Percentiles rank a stretch among this genome's conserved stretches.
These are phyloP conservation scores for Antheraea yamamai DNA, from an alignment of 2,888 invertebrate genomes.

Conservation along the genomic window DNA sequence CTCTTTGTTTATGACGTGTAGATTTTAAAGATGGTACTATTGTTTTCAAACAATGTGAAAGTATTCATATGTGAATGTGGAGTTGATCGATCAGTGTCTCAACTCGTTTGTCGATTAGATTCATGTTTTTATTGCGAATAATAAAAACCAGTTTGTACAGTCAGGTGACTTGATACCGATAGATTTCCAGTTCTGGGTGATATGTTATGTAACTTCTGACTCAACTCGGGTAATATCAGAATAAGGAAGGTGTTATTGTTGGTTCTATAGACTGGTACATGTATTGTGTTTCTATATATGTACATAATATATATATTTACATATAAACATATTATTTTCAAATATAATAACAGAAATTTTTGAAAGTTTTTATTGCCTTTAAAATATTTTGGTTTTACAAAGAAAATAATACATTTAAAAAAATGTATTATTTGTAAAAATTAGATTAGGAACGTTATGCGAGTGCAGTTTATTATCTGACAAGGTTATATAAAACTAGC, in stretches of 20 bases:
- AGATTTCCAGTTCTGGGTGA: slow-evolving; percentile 22
- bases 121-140: neutral
- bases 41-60: neutral
- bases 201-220: slow-evolving; percentile 17
- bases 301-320: neutral
- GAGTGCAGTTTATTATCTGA: no score
- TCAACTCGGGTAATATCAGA: slow-evolving; percentile 9
- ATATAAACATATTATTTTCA: neutral
- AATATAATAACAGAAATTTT: neutral
- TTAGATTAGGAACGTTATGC: neutral
- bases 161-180: slow-evolving; percentile 34
- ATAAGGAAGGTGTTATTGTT: slow-evolving; percentile 6
- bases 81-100: slow-evolving; percentile 14
- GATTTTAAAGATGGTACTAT: neutral
- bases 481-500: no score
- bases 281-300: neutral
- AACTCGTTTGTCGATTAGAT: neutral
- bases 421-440: neutral
- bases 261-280: neutral
- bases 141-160: slow-evolving; percentile 20
- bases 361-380: neutral
- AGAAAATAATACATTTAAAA: neutral
- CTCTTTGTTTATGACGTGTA: neutral
- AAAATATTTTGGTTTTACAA: neutral
- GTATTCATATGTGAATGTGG: neutral